Evolutionary conservation across 1,140 invertebrate species (phyloP), one percentile per base, ranked within the genome.

Genomic region (Calliopsis andreniformis): DNA sequence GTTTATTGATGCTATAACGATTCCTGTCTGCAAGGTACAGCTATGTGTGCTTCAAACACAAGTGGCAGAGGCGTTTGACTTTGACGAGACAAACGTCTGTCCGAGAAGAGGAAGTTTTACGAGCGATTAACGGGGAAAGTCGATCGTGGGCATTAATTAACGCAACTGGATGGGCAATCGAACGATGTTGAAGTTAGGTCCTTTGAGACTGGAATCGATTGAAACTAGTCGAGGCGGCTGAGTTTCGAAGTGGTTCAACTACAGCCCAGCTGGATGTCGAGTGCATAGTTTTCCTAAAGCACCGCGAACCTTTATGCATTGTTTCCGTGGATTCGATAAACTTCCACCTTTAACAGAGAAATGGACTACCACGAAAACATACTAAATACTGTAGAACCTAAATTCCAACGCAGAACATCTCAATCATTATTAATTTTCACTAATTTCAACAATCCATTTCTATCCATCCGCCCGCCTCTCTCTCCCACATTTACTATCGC

Each of bases 81-180:
- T 71, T 62, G 69, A 71, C 30, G 42, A 61, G 35, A 10, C 25
- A 53, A 58, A 45, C 45, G 53, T 18, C 32, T 16, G 2, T 5
- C 1, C 18, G 39, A 8, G 10, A 42, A 16, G 16, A 25, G 49
- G 16, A 23, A 16, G 23, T 71, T 71, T 71, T 71, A 62, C 23
- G 43, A 28, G 56, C 20, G n/a, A 59, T 61, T 35, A 35, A 51
- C 23, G 32, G 23, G 10, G 58, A 62, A 71, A 63, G 32, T 8
- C 18, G 53, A 49, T 10, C 42, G 35, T 7, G 18, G 30, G 16
- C 66, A 61, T 72, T 82, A 82, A 82, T 82, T 82, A 82, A 77
- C 39, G 64, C 61, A 25, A 43, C n/a, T 32, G 47, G 49, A 56
- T 45, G 51, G 63, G 23, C 32, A 61, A 35, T 76, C 32, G 61